Conservation (phyloP, 2,888 invertebrate species). For the Lydus trimaculatus region DNA sequence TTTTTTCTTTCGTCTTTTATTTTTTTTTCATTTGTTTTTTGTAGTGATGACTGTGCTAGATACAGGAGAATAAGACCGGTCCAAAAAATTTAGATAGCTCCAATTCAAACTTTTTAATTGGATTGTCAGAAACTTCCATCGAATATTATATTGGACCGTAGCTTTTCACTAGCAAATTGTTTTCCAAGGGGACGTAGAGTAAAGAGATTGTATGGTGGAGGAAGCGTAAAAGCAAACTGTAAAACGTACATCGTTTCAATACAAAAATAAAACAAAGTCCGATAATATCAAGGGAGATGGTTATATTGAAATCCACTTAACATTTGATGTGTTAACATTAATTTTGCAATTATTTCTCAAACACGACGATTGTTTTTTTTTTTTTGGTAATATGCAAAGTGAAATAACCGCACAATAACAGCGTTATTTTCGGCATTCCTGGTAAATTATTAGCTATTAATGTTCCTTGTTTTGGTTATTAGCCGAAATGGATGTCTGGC, state of each 20-base stretch:
- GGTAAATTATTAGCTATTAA: background rate
- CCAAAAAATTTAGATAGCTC: conserved; percentile 5
- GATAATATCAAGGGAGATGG: background rate
- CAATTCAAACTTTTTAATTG: conserved; percentile 28
- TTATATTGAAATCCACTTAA: background rate
- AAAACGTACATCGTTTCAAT: background rate
- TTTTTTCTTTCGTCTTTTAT: background rate
- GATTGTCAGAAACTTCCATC: conserved; percentile 20
- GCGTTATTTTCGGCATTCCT: background rate
- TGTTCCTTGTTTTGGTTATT: background rate
- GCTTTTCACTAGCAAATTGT: conserved; percentile 3
- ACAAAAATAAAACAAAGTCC: background rate
- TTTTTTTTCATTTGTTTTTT: background rate
- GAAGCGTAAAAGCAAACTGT: background rate
- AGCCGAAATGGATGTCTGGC: background rate
- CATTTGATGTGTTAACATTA: background rate
- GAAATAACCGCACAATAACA: background rate
- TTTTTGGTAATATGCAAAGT: no score
- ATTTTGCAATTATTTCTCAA: background rate
- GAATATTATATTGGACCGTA: conserved; percentile 8
- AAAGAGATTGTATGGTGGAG: background rate
- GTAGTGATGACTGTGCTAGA: background rate
- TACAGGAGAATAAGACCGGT: background rate
- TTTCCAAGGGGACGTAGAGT: conserved; percentile 1
- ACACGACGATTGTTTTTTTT: no score